These are phyloP conservation scores for Drosophila mettleri DNA, from an alignment of 2,888 invertebrate species.

Conservation along the genomic window DNA sequence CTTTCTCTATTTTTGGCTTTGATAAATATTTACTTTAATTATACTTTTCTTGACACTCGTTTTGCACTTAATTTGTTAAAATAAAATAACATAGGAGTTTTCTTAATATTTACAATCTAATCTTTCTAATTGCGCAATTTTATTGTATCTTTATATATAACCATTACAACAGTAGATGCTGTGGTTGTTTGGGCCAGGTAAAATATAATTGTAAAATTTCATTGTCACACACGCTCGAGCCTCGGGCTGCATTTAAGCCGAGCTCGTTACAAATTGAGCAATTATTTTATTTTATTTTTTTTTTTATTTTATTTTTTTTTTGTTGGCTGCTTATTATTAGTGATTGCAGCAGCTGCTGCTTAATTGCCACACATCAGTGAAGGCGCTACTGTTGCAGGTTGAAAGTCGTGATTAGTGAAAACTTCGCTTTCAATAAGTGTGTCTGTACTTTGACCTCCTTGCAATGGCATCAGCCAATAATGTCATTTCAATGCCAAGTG, in stretches of 20 bases:
- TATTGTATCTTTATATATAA: neutral
- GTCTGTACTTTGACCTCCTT: constrained; percentile 65
- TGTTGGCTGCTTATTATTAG: neutral
- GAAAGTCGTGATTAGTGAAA: constrained; percentile 59
- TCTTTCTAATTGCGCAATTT: neutral
- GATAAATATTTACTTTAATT: neutral
- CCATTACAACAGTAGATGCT: neutral
- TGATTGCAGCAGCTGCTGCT: neutral
- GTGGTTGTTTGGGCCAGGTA: neutral
- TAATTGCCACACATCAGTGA: constrained; percentile 3
- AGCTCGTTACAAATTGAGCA: constrained; percentile 39
- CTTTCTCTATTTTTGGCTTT: neutral
- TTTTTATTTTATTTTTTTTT: too few species aligned
- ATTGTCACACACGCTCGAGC: neutral
- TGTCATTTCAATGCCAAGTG: constrained; percentile 57
- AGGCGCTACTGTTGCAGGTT: constrained; percentile 11
- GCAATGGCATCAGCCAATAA: constrained; percentile 41
- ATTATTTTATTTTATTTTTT: constrained; percentile 38
- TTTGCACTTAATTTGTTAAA: neutral
- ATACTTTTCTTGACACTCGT: neutral
- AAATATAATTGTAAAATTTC: neutral
- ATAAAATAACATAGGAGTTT: neutral
- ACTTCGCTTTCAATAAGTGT: constrained; percentile 55
- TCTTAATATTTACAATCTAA: too few species aligned
- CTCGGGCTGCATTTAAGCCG: neutral